Base-by-base conservation (phyloP, 35 echinoderm and acorn worm species). In the Chiridota heheva region DNA sequence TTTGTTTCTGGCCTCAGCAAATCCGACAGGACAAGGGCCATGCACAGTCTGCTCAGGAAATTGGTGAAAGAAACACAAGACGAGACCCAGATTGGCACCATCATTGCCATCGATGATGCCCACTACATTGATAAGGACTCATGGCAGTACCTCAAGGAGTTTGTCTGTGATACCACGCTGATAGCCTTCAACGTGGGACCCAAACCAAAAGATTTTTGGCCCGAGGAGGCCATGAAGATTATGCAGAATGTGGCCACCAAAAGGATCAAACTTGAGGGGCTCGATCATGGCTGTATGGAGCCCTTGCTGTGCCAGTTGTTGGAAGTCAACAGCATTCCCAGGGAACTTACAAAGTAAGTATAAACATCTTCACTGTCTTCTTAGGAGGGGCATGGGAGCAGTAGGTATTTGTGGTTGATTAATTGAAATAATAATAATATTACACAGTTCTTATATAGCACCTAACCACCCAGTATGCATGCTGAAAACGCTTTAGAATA, bases 71-170 rank as follows among this genome's bases (percentile, higher is more conserved):
- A 83, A 38, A 73, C 88, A 30, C 66, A 55, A 31, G 35, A 73
- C 12, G 60, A 75, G 43, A 69, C 63, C 8, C 40, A 81, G 31
- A 42, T 56, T 31, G 87, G 76, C 16, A 90, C 92, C 7, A 58
- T 96, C 27, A 82, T 92, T 8, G 89, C 89, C 15, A 92, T 98
- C 39, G 95, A 98, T 34, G 95, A 98, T 45, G 95, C 95, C 5
- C 84, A 98, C 12, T 88, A 91, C 59, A 85, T 98, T n/a, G 95
- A 98, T 62, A 64, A 56, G 7, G 95, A 98, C 63, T 98, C 95
- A 3, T 98, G 95, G 95, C 57, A 57, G 0, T 88, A 88, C 44
- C 67, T 98, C 25, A 70, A 59, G 51, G 85, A 83, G 58, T 65
- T 91, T 17, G 84, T 79, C 29, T 74, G 80, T 25, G 70, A 91